These are phyloP conservation scores for Procavia capensis DNA, from an alignment of 2,113 vertebrate genomes.

Conservation along the genomic window DNA sequence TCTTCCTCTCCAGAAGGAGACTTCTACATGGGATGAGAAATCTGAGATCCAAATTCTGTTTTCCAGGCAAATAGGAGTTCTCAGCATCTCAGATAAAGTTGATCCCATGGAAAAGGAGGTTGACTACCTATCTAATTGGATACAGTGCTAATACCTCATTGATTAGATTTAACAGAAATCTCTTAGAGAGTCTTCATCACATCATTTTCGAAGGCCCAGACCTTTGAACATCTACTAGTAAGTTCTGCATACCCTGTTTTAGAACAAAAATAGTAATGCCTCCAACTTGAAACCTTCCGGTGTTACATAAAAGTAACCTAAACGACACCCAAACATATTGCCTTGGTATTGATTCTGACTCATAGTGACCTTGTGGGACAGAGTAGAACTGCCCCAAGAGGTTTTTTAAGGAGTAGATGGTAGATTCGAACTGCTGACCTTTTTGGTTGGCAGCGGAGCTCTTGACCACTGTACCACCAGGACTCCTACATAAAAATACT, in stretches of 20 bases:
- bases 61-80: background rate
- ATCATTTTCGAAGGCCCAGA: background rate
- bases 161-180: background rate
- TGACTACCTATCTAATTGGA: background rate
- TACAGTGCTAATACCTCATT: background rate
- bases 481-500: background rate
- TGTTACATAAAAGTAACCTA: background rate
- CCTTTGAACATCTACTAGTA: background rate
- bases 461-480: too few species aligned
- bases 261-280: background rate
- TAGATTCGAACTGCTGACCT: too few species aligned
- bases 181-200: background rate
- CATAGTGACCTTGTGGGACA: too few species aligned
- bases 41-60: conserved; percentile 46
- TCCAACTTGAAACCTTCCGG: background rate
- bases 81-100: conserved; percentile 10
- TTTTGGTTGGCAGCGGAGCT: too few species aligned
- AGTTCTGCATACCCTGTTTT: conserved; percentile 14
- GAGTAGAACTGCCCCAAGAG: too few species aligned
- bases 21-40: conserved; percentile 67
- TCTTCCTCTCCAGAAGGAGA: conserved; percentile 66
- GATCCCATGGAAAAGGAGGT: background rate
- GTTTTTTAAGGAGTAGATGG: too few species aligned
- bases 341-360: too few species aligned
- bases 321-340: too few species aligned